Conservation (phyloP, 2,113 vertebrate species). For the Catharus minimus region DNA sequence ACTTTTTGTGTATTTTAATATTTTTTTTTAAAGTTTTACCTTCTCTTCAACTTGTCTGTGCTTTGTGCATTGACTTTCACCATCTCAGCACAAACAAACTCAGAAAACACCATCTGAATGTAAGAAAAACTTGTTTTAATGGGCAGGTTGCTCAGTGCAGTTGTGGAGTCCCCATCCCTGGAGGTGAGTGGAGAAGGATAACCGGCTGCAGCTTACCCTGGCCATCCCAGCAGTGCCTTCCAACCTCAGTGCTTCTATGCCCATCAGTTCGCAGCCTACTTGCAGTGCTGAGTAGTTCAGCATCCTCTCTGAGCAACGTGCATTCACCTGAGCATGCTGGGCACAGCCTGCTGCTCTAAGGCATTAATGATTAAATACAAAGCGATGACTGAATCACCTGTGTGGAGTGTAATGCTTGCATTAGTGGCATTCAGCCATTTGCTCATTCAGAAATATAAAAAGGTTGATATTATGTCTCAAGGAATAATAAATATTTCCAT, state of each 20-base stretch:
- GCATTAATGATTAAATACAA: neutral
- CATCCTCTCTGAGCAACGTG: neutral
- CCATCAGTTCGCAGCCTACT: neutral
- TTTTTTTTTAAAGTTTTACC: neutral
- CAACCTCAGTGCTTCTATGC: neutral
- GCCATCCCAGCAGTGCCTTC: neutral
- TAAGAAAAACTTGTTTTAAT: neutral
- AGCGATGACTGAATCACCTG: neutral
- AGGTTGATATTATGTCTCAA: neutral
- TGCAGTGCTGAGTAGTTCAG: neutral
- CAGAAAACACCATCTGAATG: neutral
- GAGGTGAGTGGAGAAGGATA: neutral
- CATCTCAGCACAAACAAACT: neutral
- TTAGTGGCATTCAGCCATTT: neutral
- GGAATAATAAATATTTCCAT: neutral
- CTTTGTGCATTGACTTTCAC: neutral
- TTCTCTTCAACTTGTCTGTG: neutral
- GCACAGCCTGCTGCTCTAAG: neutral
- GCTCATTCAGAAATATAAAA: neutral
- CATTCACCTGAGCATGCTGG: neutral
- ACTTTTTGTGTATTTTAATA: neutral
- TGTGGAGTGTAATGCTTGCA: neutral
- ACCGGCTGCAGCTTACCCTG: neutral
- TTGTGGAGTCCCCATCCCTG: neutral
- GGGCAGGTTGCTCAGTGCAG: neutral